Evolutionary conservation across 2,888 invertebrate species (phyloP).

Genomic region (Lasioglossum malachurum): DNA sequence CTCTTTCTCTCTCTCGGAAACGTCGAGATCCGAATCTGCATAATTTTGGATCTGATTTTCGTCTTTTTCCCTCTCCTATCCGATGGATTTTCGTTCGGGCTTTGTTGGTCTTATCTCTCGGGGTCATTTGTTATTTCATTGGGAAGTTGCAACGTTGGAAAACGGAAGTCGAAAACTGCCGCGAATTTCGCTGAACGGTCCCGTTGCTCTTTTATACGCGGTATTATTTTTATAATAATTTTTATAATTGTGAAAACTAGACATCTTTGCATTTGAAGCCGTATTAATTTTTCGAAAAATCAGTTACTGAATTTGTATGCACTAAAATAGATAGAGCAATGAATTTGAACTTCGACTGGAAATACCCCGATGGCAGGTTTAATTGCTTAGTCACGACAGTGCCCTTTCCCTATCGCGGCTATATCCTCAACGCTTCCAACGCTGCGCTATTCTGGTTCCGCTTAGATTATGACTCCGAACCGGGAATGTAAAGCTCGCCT

Average conservation of each 20-base stretch:
- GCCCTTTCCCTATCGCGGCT: conserved; percentile 54
- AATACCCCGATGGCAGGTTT: conserved; percentile 68
- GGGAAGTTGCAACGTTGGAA: background rate
- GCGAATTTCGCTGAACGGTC: background rate
- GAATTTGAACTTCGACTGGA: conserved; percentile 28
- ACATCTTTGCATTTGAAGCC: too few species aligned
- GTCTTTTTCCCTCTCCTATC: conserved; percentile 4
- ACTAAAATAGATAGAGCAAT: too few species aligned
- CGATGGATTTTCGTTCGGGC: conserved; percentile 47
- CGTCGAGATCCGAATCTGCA: conserved; percentile 66
- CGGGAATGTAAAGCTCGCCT: conserved; percentile 57
- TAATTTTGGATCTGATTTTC: conserved; percentile 69
- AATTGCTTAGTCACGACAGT: conserved; percentile 66
- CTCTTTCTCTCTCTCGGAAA: conserved; percentile 1
- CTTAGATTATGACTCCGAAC: conserved; percentile 60
- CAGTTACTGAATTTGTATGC: too few species aligned
- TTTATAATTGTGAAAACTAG: too few species aligned
- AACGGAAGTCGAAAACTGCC: background rate
- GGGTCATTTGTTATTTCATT: conserved; percentile 29
- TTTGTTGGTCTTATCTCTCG: conserved; percentile 8
- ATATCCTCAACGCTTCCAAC: conserved; percentile 38
- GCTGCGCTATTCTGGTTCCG: conserved; percentile 30
- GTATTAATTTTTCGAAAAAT: too few species aligned
- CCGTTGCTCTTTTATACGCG: background rate
- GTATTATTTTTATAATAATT: too few species aligned